A percentile compares a stretch with the other conserved stretches of the same genome.
Evolutionary conservation across 2,113 vertebrate genomes (phyloP).

Genomic region (Falcunculus frontatus): DNA sequence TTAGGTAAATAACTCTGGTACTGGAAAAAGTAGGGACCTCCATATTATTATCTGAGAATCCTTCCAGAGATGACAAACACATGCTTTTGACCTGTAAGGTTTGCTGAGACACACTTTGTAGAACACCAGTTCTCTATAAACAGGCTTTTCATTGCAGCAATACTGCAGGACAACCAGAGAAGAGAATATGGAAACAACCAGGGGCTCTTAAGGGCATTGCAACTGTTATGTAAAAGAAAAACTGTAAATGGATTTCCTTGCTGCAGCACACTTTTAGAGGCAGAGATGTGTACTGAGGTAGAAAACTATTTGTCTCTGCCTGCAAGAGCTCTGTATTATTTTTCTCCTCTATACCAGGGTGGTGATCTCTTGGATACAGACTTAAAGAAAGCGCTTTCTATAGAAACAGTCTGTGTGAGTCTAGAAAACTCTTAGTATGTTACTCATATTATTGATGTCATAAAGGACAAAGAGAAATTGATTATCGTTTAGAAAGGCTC

Average conservation of each 20-base stretch:
- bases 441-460: not conserved
- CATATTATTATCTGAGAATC: not conserved
- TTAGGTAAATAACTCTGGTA: not conserved
- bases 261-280: slow-evolving; percentile 1
- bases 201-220: slow-evolving; percentile 19
- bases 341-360: not conserved
- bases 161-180: not conserved
- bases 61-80: not conserved
- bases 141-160: not conserved
- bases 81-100: not conserved
- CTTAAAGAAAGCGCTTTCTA: not conserved
- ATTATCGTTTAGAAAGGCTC: not conserved
- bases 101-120: not conserved
- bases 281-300: slow-evolving; percentile 3
- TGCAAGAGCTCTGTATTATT: slow-evolving; percentile 7
- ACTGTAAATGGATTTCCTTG: slow-evolving; percentile 45
- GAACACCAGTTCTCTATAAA: not conserved
- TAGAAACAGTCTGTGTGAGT: not conserved
- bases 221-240: slow-evolving; percentile 32
- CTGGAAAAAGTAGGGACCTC: not conserved
- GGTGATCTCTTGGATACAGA: not conserved
- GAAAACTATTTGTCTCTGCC: slow-evolving; percentile 36
- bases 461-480: not conserved
- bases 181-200: not conserved
- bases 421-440: not conserved